These are phyloP conservation scores for Galagoides demidoff DNA, from an alignment of 2,797 vertebrate genomes.

Conservation along the genomic window DNA sequence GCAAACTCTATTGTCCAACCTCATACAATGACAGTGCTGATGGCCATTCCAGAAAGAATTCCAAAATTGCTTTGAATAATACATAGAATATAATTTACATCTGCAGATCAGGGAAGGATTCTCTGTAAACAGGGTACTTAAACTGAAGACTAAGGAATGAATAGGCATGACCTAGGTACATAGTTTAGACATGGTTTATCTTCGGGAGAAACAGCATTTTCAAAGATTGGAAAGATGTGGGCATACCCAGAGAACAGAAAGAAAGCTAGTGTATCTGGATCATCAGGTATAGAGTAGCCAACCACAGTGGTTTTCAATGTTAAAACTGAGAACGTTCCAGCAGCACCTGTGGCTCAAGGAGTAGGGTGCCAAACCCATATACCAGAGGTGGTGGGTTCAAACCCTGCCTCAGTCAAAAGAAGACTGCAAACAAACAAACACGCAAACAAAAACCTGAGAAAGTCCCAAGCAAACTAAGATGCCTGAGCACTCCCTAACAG, in stretches of 20 bases:
- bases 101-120: not conserved
- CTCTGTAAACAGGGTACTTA: not conserved
- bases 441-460: not conserved
- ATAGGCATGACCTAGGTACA: not conserved
- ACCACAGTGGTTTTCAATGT: not conserved
- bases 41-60: too few species aligned
- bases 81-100: not conserved
- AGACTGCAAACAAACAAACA: too few species aligned
- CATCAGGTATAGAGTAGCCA: not conserved
- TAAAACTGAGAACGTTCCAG: not conserved
- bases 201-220: not conserved
- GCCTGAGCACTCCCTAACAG: not conserved
- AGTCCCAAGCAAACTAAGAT: not conserved
- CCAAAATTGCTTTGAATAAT: not conserved
- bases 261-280: not conserved
- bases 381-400: too few species aligned
- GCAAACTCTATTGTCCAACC: too few species aligned
- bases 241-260: not conserved
- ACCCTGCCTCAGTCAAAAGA: too few species aligned
- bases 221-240: not conserved
- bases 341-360: too few species aligned
- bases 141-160: not conserved
- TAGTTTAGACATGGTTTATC: not conserved
- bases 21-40: too few species aligned
- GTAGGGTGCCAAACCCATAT: too few species aligned